These are phyloP conservation scores for Morpho achilles DNA, from an alignment of 2,888 invertebrate species.

Conservation along the genomic window DNA sequence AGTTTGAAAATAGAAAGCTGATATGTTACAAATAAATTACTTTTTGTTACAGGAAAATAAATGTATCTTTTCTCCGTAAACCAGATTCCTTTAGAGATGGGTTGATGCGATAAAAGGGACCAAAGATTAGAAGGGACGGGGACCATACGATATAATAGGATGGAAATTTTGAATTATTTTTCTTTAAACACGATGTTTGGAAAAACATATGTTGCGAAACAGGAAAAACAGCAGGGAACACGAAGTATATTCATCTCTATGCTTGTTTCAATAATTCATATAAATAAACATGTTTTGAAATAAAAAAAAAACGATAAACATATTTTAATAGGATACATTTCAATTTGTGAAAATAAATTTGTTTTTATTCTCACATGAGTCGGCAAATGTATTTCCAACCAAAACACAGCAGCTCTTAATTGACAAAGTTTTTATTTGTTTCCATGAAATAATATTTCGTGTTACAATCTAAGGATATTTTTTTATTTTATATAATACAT, in stretches of 20 bases:
- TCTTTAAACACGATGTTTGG: neutral
- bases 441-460: neutral
- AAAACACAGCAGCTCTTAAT: neutral
- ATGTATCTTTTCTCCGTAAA: constrained; percentile 12
- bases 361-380: too few relatives aligned
- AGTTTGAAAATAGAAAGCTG: constrained; percentile 6
- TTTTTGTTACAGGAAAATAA: constrained; percentile 15
- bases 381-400: too few relatives aligned
- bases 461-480: constrained; percentile 1
- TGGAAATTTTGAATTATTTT: constrained; percentile 5
- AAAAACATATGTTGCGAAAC: too few relatives aligned
- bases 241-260: too few relatives aligned
- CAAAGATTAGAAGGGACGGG: constrained; percentile 18
- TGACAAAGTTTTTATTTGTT: constrained; percentile 5
- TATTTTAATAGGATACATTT: too few relatives aligned
- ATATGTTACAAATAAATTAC: constrained; percentile 16
- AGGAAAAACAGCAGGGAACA: too few relatives aligned
- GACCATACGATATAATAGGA: constrained; percentile 16
- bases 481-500: too few relatives aligned
- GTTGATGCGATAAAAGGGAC: constrained; percentile 17
- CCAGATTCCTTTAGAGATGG: constrained; percentile 19
- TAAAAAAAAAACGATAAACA: too few relatives aligned
- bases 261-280: too few relatives aligned
- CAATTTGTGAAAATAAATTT: too few relatives aligned
- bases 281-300: too few relatives aligned